A percentile compares a stretch with the other conserved stretches of the same genome.
Evolutionary conservation across 2,797 vertebrate species (phyloP).

Genomic region (Mus caroli): DNA sequence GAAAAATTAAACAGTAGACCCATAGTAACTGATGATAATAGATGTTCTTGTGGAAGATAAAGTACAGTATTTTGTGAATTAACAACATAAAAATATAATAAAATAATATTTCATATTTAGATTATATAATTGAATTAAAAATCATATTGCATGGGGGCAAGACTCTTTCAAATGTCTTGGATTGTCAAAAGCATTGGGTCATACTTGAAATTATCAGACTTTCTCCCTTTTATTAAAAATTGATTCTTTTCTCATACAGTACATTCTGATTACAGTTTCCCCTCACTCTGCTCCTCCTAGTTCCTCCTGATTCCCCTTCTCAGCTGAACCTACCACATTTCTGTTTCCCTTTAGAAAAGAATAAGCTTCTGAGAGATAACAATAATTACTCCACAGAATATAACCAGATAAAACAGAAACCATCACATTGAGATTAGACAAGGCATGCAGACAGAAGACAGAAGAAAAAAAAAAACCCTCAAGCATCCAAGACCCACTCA

Average conservation of each 20-base stretch:
- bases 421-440: background rate
- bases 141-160: background rate
- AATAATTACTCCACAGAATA: background rate
- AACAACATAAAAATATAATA: background rate
- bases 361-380: background rate
- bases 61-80: background rate
- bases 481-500: background rate
- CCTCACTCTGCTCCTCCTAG: background rate
- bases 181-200: background rate
- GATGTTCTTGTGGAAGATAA: background rate
- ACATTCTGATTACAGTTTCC: background rate
- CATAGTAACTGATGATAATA: background rate
- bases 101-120: background rate
- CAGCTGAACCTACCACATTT: background rate
- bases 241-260: background rate
- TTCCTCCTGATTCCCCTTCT: background rate
- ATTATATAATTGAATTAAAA: background rate
- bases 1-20: background rate
- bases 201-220: background rate
- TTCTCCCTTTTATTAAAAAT: background rate
- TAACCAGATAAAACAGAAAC: background rate
- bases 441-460: background rate
- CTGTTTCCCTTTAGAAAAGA: background rate
- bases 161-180: background rate
- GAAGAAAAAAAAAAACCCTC: background rate